Conservation (phyloP, 2,113 vertebrate genomes). For the Brachypodius melanocephalos region DNA sequence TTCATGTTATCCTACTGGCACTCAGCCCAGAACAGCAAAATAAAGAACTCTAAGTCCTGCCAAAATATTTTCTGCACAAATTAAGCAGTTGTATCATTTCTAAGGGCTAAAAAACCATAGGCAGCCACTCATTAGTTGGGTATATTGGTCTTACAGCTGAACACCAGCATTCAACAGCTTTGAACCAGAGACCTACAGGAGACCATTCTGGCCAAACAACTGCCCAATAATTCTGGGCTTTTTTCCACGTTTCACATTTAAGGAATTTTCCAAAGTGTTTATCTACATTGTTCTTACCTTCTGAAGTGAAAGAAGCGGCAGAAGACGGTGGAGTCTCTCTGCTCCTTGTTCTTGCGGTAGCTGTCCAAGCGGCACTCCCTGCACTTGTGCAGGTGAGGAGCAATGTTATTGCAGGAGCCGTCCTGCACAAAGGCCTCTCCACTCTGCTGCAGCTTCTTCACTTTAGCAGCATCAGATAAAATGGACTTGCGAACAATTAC, state of each 20-base stretch:
- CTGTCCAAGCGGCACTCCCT: slow-evolving; percentile 78
- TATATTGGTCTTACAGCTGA: neutral
- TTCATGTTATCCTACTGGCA: neutral
- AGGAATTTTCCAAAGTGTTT: neutral
- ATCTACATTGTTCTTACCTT: slow-evolving; percentile 29
- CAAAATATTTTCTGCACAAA: slow-evolving; percentile 21
- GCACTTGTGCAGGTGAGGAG: slow-evolving; percentile 79
- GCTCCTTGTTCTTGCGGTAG: slow-evolving; percentile 77
- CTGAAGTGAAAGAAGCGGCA: slow-evolving; percentile 83
- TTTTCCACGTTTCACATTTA: neutral
- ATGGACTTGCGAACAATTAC: slow-evolving; percentile 71
- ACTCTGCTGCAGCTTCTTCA: slow-evolving; percentile 77
- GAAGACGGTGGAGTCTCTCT: slow-evolving; percentile 77
- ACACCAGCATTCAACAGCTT: neutral
- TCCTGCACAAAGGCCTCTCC: slow-evolving; percentile 80
- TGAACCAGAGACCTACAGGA: neutral
- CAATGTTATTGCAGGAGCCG: slow-evolving; percentile 75
- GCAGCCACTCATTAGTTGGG: neutral
- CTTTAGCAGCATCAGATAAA: slow-evolving; percentile 70
- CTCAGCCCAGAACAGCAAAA: neutral
- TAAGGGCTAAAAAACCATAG: neutral
- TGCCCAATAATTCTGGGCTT: neutral
- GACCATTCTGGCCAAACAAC: neutral
- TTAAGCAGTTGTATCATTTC: neutral
- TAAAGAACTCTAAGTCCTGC: neutral